These are phyloP conservation scores for Pilophorus perplexus DNA, from an alignment of 2,888 invertebrate species.

Conservation along the genomic window DNA sequence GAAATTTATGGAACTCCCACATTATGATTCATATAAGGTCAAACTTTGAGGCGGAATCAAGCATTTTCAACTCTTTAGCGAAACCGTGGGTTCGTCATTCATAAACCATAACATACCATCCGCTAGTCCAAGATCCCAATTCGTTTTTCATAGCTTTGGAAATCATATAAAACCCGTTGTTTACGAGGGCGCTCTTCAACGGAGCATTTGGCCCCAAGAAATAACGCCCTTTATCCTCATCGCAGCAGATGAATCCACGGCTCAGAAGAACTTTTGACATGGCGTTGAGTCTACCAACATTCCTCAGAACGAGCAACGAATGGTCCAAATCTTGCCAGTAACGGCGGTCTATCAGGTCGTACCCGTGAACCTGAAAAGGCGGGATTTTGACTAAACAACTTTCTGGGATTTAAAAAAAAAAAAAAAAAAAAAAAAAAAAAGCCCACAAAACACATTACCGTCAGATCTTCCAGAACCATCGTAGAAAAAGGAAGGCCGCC, in stretches of 20 bases:
- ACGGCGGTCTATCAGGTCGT: background rate
- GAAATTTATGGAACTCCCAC: too few species aligned
- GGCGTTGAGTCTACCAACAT: conserved; percentile 36
- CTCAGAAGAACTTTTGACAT: conserved; percentile 25
- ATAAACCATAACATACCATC: conserved; percentile 2
- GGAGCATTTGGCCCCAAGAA: background rate
- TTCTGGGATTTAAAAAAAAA: background rate
- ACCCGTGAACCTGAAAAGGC: background rate
- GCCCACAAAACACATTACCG: conserved; percentile 14
- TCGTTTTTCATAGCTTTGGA: background rate
- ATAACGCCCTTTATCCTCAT: conserved; percentile 13
- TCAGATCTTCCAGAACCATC: conserved; percentile 34
- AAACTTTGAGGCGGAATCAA: too few species aligned
- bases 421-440: too few species aligned
- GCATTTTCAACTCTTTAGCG: too few species aligned
- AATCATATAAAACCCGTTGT: background rate
- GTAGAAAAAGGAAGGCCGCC: background rate
- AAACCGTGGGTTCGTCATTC: too few species aligned
- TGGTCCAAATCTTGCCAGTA: conserved; percentile 37
- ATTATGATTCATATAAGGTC: too few species aligned
- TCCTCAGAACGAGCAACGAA: conserved; percentile 25
- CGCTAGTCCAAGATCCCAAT: conserved; percentile 1
- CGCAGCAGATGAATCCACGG: conserved; percentile 3
- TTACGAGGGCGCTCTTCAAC: background rate
- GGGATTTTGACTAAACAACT: background rate